These are phyloP conservation scores for Phrynocephalus forsythii DNA, from an alignment of 2,797 vertebrate genomes.

Conservation along the genomic window DNA sequence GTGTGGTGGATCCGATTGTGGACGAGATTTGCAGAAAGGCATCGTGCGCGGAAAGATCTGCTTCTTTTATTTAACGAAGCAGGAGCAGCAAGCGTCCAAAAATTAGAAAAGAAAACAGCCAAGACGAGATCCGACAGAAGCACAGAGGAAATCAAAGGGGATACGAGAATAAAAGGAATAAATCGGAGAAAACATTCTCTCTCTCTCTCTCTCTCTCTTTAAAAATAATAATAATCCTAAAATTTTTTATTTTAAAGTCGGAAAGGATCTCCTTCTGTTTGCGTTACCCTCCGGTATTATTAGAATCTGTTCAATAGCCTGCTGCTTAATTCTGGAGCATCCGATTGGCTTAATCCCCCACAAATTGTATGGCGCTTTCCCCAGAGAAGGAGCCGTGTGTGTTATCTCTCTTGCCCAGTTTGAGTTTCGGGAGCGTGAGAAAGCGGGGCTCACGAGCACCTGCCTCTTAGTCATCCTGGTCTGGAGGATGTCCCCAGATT, in stretches of 20 bases:
- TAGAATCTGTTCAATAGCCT: neutral
- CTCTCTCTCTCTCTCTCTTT: neutral
- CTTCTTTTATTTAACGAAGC: neutral
- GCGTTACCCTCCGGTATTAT: neutral
- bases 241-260: neutral
- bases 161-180: neutral
- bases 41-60: neutral
- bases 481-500: slow-evolving; percentile 22
- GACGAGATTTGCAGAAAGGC: neutral
- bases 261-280: neutral
- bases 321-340: slow-evolving; percentile 16
- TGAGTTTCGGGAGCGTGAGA: slow-evolving; percentile 32
- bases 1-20: too few species aligned
- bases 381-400: neutral
- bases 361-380: neutral
- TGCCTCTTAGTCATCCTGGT: slow-evolving; percentile 37
- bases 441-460: slow-evolving; percentile 22
- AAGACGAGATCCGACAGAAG: neutral
- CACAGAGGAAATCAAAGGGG: neutral
- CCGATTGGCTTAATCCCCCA: slow-evolving; percentile 11
- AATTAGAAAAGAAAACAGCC: neutral
- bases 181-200: neutral
- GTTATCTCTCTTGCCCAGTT: slow-evolving; percentile 38
- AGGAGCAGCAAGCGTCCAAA: too few species aligned
- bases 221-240: neutral